These are phyloP conservation scores for Pagetopsis macropterus DNA, from an alignment of 2,797 vertebrate species.

Conservation along the genomic window DNA sequence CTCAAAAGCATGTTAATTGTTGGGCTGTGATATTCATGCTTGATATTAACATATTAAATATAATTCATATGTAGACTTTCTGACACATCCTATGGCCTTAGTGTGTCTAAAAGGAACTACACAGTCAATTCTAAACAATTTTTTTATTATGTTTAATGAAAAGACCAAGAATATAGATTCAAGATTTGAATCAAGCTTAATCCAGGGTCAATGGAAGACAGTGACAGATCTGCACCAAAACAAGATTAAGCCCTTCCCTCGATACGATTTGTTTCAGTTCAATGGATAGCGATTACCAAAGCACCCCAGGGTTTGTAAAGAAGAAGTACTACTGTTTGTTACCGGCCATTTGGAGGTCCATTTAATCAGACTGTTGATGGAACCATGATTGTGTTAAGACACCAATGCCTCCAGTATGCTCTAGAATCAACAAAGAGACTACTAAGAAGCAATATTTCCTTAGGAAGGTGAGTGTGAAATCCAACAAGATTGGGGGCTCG, in stretches of 20 bases:
- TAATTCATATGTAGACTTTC: constrained; percentile 37
- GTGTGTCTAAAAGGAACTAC: background rate
- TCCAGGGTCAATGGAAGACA: background rate
- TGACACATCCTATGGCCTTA: constrained; percentile 4
- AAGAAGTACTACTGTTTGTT: background rate
- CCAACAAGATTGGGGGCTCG: constrained; percentile 5
- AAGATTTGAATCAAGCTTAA: background rate
- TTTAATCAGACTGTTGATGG: constrained; percentile 12
- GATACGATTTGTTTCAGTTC: background rate
- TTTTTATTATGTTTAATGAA: background rate
- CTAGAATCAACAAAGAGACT: constrained; percentile 22
- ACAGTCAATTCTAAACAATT: too few species aligned
- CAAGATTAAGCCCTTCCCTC: background rate
- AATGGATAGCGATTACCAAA: background rate
- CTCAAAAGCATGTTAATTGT: background rate
- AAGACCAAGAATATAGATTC: background rate
- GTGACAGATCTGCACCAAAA: background rate
- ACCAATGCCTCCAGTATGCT: constrained; percentile 9
- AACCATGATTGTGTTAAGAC: constrained; percentile 13
- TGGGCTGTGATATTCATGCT: constrained; percentile 12
- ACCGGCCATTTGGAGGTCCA: background rate
- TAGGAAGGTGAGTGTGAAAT: constrained; percentile 20
- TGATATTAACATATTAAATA: constrained; percentile 19
- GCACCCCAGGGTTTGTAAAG: background rate
- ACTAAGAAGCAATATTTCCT: constrained; percentile 8